Base-by-base conservation (phyloP, 2,888 invertebrate species). In the Parnassius glacialis region DNA sequence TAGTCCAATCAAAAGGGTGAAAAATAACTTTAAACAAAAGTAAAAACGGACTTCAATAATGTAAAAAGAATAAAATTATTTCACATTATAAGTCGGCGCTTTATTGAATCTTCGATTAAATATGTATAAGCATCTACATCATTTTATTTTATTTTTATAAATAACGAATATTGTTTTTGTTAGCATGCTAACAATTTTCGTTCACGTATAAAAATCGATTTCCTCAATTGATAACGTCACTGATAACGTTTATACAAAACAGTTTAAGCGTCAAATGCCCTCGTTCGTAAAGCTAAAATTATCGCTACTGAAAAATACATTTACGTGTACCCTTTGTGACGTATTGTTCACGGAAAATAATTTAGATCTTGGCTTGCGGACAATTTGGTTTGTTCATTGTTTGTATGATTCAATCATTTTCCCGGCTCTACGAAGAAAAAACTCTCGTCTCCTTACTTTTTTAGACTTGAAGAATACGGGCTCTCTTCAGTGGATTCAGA, bases 331-430 rank as follows among this genome's bases (percentile, higher is more conserved):
- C 12, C 9, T 9, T 13, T 7, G 47, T 58, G 25, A 52, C 48
- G 57, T 62, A 48, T 13, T 48, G 48, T 68, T 68, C 65, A 57
- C 60, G 53, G 62, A 64, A 70, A 64, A 63, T 73, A 72, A 75
- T 62, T 77, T 73, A 76, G 55, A 61, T 62, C 59, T 71, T 76
- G 74, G 74, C 74, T 55, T 52, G 42, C 62, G 51, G 67, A 53
- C 64, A 52, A 67, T 55, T 50, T 50, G 45, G 53, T 59, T 64
- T 48, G 13, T 44, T 59, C 52, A 57, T 61, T 60, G 64, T 62
- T 57, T 51, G 50, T 2, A n/a, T 57, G 47, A 25, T 57, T 52
- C 57, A 57, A 25, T 42, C 43, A 34, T 61, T 11, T 44, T 12
- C 12, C 45, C 12, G 45, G n/a, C 45, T 20, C 20, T 34, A 34